Evolutionary conservation across 2,888 invertebrate genomes (phyloP), one percentile per base, ranked within the genome.

Genomic region (Pheosia gnoma): DNA sequence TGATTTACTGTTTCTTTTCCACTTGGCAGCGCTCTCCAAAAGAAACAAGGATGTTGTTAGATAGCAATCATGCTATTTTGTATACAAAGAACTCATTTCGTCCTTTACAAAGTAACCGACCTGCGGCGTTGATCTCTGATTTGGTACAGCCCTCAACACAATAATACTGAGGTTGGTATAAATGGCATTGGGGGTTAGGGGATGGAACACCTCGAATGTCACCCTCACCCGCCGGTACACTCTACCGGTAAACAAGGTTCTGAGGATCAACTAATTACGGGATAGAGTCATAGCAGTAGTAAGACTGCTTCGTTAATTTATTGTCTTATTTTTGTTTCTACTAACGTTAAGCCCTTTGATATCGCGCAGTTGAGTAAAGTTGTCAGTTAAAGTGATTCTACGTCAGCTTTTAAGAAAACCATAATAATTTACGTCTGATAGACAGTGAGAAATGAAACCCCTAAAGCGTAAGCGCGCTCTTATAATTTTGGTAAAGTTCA

Each of bases 51-150:
- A 71, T 71, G 66, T 67, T 68, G 65, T 75, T 69, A 74, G 69
- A 78, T 71, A 77, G 70, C 74, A 78, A 78, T 78, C 75, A 75
- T 68, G 65, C 67, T 72, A 71, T 74, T 76, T 76, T 66, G 59
- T 65, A 65, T 75, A 77, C 76, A 76, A 75, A 76, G 71, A 71
- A 70, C 70, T 72, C 68, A 77, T 75, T 74, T 72, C 63, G 68
- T 73, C 71, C 66, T 67, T 72, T 72, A 67, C 72, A 72, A 72
- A 67, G 65, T 71, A 66, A 72, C 72, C 59, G 61, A 65, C 67
- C 62, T 67, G 61, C 59, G 58, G 59, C 57, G 66, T 55, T 67
- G 68, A 74, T 75, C 60, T 67, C 63, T 67, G 75, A 70, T 74
- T 65, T 61, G 61, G 65, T 65, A 60, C 45, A 55, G 56, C 52